These are phyloP conservation scores for Chymomyza costata DNA, from an alignment of 1,140 invertebrate species.

Conservation along the genomic window DNA sequence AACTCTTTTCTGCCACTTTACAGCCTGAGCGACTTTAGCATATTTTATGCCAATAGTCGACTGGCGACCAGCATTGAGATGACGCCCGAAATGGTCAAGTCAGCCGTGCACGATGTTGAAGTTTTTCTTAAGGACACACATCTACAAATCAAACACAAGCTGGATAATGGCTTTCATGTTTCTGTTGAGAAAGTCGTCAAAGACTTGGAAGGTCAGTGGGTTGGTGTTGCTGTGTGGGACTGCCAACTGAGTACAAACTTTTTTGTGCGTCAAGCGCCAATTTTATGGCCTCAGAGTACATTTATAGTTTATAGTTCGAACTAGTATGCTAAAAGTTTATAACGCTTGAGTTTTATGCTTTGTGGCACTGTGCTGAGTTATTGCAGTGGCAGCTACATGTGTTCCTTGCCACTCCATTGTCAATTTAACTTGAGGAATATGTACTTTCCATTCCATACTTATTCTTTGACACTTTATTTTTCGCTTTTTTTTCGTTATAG, in stretches of 20 bases:
- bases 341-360: slow-evolving; percentile 23
- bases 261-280: slow-evolving; percentile 28
- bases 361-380: slow-evolving; percentile 46
- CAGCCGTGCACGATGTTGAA: slow-evolving; percentile 78
- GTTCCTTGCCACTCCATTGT: not conserved
- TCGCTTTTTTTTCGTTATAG: slow-evolving; percentile 66
- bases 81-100: slow-evolving; percentile 77
- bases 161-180: slow-evolving; percentile 79
- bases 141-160: slow-evolving; percentile 78
- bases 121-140: slow-evolving; percentile 79
- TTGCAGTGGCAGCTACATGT: slow-evolving; percentile 6
- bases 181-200: slow-evolving; percentile 78
- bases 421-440: slow-evolving; percentile 5
- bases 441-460: slow-evolving; percentile 3
- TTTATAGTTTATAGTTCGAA: slow-evolving; percentile 51
- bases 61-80: slow-evolving; percentile 77
- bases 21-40: slow-evolving; percentile 74
- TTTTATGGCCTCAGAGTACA: slow-evolving; percentile 39
- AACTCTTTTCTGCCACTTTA: slow-evolving; percentile 20
- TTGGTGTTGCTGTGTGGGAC: too few species aligned
- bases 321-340: slow-evolving; percentile 46
- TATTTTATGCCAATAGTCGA: slow-evolving; percentile 79
- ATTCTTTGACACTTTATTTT: slow-evolving; percentile 10
- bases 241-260: not conserved
- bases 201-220: slow-evolving; percentile 80